Conservation (phyloP, 37 sponge, comb jelly and placozoan genomes). For the Lycopodina hypogea region DNA sequence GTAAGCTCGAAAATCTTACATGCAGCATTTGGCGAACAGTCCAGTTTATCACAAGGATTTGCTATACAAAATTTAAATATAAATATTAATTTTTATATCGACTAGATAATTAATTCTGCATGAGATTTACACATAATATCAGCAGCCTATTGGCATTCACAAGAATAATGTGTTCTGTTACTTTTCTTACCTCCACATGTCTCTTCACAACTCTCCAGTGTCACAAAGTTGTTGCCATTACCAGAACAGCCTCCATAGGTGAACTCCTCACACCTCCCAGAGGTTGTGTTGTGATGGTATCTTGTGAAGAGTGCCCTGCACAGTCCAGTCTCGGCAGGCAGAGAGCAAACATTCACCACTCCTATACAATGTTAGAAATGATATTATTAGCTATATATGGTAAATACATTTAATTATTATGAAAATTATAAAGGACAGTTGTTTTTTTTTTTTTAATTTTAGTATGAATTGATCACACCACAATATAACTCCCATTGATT, state of each 20-base stretch:
- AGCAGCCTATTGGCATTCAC: too few relatives aligned
- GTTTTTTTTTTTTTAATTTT: too few relatives aligned
- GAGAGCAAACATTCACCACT: neutral
- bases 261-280: constrained; percentile 25
- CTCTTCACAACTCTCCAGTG: neutral
- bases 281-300: constrained; percentile 10
- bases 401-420: neutral
- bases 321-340: constrained; percentile 9
- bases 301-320: constrained; percentile 12
- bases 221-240: constrained; percentile 19
- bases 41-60: neutral
- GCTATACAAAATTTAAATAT: neutral
- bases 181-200: neutral
- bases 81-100: too few relatives aligned
- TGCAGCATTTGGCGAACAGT: neutral
- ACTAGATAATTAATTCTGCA: too few relatives aligned
- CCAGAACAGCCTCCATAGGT: constrained; percentile 35
- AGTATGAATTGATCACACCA: too few relatives aligned
- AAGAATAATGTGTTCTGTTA: neutral
- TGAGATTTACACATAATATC: too few relatives aligned
- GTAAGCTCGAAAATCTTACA: constrained; percentile 14
- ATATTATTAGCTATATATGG: neutral
- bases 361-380: neutral
- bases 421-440: neutral
- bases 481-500: neutral